A percentile compares a stretch with the other conserved stretches of the same genome.
Conservation (phyloP, 2,888 invertebrate genomes). For the Brassicogethes aeneus region DNA sequence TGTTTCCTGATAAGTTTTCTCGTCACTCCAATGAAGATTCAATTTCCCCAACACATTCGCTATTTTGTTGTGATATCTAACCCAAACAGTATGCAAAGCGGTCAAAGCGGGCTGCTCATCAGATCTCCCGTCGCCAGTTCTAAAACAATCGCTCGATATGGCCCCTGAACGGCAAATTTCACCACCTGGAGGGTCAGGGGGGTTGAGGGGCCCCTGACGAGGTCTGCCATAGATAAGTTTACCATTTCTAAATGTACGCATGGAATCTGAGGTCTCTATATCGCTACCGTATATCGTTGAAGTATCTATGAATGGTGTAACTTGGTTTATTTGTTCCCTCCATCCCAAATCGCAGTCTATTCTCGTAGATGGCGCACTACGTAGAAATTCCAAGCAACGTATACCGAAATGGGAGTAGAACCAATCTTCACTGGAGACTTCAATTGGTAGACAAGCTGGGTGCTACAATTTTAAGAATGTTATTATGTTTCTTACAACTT, state of each 20-base stretch:
- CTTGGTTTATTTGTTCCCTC: constrained; percentile 78
- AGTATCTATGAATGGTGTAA: constrained; percentile 73
- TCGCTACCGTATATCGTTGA: constrained; percentile 77
- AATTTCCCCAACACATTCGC: constrained; percentile 60
- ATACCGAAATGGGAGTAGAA: constrained; percentile 64
- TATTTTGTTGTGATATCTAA: constrained; percentile 66
- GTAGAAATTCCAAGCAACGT: constrained; percentile 71
- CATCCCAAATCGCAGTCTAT: constrained; percentile 74
- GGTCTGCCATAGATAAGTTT: constrained; percentile 33
- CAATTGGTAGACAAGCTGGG: constrained; percentile 78
- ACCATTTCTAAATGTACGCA: constrained; percentile 62
- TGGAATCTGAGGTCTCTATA: constrained; percentile 58
- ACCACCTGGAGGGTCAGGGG: constrained; percentile 46
- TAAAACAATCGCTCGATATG: constrained; percentile 64
- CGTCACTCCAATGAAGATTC: constrained; percentile 84
- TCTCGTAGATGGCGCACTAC: constrained; percentile 72
- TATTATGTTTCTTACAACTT: not conserved
- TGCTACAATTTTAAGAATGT: constrained; percentile 46
- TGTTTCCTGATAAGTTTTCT: constrained; percentile 77
- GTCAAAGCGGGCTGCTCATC: constrained; percentile 75
- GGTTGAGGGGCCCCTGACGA: constrained; percentile 48
- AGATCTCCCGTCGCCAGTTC: constrained; percentile 68
- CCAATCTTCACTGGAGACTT: constrained; percentile 61
- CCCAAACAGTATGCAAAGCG: constrained; percentile 65
- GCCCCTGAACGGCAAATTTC: constrained; percentile 66